Evolutionary conservation across 2,113 vertebrate genomes (phyloP).

Genomic region (Phyllopteryx taeniolatus): DNA sequence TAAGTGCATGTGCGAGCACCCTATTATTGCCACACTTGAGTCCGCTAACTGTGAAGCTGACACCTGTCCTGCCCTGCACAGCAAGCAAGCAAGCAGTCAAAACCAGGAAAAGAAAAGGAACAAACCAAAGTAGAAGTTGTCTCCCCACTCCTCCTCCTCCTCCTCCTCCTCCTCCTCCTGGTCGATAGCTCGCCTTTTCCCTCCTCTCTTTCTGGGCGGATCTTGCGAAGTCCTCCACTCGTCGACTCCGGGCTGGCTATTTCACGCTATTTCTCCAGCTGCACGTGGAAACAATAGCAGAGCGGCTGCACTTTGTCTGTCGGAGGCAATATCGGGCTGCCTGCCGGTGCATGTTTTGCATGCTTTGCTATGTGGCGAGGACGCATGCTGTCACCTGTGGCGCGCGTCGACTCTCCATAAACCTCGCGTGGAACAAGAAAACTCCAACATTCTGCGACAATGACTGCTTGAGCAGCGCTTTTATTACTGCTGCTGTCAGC

Average conservation of each 20-base stretch:
- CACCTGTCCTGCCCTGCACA: constrained; percentile 9
- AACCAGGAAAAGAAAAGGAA: background rate
- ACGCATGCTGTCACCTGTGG: background rate
- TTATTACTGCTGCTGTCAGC: background rate
- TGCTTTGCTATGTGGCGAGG: background rate
- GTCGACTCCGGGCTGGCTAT: background rate
- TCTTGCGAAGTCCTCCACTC: constrained; percentile 6
- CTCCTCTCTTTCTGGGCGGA: constrained; percentile 40
- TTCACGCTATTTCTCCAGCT: background rate
- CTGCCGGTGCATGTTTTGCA: background rate
- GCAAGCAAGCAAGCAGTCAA: too few species aligned
- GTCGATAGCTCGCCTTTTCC: background rate
- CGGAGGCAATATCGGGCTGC: background rate
- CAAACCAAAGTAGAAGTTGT: background rate
- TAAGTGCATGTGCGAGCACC: background rate
- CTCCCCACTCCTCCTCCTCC: background rate
- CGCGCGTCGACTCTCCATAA: background rate
- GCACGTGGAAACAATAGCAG: constrained; percentile 47
- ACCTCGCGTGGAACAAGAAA: background rate
- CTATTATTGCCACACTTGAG: background rate
- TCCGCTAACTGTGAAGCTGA: background rate
- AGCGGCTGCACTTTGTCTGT: background rate
- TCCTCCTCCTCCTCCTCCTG: background rate
- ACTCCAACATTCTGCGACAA: background rate
- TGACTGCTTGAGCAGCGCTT: constrained; percentile 6